phyloP scores from a whole-genome alignment of 2,888 invertebrate species.

The Acanthosoma haemorrhoidale region DNA sequence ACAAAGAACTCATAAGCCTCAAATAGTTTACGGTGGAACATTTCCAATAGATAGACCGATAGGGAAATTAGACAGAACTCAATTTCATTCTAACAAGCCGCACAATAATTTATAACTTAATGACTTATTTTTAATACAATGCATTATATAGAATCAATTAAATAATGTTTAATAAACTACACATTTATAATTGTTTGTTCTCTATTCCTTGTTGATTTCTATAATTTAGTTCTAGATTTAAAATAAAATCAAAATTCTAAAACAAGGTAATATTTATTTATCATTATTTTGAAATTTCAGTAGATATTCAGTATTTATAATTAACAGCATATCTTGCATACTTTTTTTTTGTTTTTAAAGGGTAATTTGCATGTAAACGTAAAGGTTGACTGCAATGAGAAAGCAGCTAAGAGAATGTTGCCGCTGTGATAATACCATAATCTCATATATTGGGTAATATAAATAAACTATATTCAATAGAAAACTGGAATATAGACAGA shows the following conservation, averaged over 20 bases:
- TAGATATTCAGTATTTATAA: slow-evolving; percentile 18
- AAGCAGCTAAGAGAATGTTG: no score
- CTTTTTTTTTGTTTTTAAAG: not conserved
- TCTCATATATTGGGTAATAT: no score
- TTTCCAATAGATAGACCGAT: slow-evolving; percentile 66
- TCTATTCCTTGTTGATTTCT: slow-evolving; percentile 1
- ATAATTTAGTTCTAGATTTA: slow-evolving; percentile 20
- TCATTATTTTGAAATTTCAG: slow-evolving; percentile 12
- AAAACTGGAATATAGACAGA: no score
- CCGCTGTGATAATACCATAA: no score
- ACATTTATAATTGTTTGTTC: not conserved
- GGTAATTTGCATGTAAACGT: not conserved
- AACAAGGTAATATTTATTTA: slow-evolving; percentile 25
- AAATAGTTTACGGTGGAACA: slow-evolving; percentile 74
- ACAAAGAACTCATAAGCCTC: slow-evolving; percentile 31
- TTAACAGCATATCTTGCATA: not conserved
- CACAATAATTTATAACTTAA: not conserved
- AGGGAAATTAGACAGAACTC: slow-evolving; percentile 41
- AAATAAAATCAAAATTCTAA: not conserved
- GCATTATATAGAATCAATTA: slow-evolving; percentile 10
- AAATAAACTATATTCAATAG: no score
- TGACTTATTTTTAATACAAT: slow-evolving; percentile 6
- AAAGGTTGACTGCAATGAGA: no score
- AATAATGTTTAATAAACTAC: slow-evolving; percentile 22
- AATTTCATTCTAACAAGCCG: not conserved